Evolutionary conservation across 2,888 invertebrate genomes (phyloP), one percentile per base, ranked within the genome.

Genomic region (Serrognathus titanus): DNA sequence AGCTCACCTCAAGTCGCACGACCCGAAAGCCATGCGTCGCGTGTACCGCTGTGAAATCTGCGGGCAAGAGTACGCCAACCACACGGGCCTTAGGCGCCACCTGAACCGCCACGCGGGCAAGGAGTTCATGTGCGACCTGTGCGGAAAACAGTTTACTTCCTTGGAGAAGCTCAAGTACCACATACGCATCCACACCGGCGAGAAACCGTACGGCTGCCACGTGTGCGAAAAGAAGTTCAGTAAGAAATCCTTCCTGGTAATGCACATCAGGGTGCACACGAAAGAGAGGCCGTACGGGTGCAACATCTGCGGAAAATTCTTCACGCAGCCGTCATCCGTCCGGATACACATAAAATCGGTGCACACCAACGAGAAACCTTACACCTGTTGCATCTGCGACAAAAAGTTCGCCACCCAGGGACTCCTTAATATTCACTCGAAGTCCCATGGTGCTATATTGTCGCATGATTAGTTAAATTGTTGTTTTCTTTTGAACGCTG

Each of bases 191-290:
- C 82, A 82, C 71, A 80, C 79, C 16, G 80, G 80, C 56, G 76
- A 80, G 55, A 80, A 80, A 48, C 81, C 81, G 50, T 75, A 81
- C 56, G 78, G 78, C n/a, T 82, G 82, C 61, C 79, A 80, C 60
- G 76, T 78, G 45, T 82, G 82, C 58, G 81, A 79, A 49, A 81
- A 36, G 16, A 11, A 12, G 46, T 45, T 37, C 46, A 1, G 39
- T 8, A n/a, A 50, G 38, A 74, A 72, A 54, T 64, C 74, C n/a
- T 73, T 24, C 38, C 43, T 52, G 43, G 36, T 7, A 6, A 13
- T 47, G 10, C 81, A 81, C 62, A 67, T 77, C 51, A 66, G 80
- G 11, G 48, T 20, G n/a, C 60, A 57, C 38, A 58, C 54, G 0
- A 51, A 53, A 24, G 55, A 60, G 36, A 58, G 82, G 38, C 83